Conservation (phyloP, 2,797 vertebrate species). For the Scolopax bukidnonensis region DNA sequence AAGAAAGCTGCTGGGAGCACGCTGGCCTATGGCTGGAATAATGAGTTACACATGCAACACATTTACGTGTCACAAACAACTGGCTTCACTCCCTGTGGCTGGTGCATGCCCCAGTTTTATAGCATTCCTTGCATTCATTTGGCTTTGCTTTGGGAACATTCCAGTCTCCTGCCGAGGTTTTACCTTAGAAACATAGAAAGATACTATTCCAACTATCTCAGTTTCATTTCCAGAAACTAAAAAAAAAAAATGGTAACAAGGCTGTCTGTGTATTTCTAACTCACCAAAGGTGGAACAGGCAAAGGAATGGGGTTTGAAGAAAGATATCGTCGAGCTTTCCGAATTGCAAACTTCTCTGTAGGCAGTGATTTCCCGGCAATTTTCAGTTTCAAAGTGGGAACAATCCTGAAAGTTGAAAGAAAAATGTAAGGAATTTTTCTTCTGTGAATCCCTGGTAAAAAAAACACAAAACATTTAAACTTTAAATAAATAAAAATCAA, state of each 20-base stretch:
- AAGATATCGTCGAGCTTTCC: constrained; percentile 93
- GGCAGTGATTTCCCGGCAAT: constrained; percentile 97
- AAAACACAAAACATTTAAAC: background rate
- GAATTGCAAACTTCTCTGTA: constrained; percentile 97
- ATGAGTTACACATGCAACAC: constrained; percentile 62
- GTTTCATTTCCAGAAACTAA: background rate
- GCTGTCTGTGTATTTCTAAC: background rate
- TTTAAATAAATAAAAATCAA: background rate
- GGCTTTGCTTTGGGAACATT: constrained; percentile 63
- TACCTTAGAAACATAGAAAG: constrained; percentile 51
- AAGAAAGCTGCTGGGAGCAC: constrained; percentile 49
- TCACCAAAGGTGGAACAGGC: constrained; percentile 91
- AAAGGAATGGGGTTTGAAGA: constrained; percentile 85
- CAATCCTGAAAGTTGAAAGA: constrained; percentile 80
- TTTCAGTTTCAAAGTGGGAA: constrained; percentile 94
- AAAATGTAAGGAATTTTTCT: background rate
- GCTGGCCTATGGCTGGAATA: constrained; percentile 13
- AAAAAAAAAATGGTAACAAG: background rate
- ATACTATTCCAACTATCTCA: background rate
- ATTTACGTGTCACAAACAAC: constrained; percentile 55
- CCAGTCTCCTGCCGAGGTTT: constrained; percentile 49
- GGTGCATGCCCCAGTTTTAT: constrained; percentile 64
- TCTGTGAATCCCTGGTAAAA: background rate
- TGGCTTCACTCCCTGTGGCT: constrained; percentile 58
- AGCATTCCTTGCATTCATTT: constrained; percentile 62